phyloP scores from a whole-genome alignment of 2,888 invertebrate species.

The Tetrapedia diversipes region DNA sequence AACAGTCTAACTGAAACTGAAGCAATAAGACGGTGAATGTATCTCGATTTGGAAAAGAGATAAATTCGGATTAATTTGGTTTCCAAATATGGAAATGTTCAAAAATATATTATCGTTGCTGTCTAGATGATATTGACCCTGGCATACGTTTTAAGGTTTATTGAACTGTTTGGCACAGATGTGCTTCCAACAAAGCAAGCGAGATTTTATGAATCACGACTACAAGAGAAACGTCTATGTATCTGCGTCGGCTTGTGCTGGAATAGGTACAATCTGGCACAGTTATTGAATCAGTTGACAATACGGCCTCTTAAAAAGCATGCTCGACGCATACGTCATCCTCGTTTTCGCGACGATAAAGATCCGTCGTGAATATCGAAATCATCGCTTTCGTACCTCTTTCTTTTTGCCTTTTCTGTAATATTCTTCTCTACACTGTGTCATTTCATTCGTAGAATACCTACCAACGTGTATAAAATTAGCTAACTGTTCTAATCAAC shows the following conservation, averaged over 20 bases:
- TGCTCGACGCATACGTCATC: conserved; percentile 1
- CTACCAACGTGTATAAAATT: too few relatives aligned
- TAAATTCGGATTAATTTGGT: too few relatives aligned
- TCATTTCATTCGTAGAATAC: too few relatives aligned
- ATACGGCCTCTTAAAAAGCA: conserved; percentile 21
- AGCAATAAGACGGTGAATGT: too few relatives aligned
- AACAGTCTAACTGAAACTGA: too few relatives aligned
- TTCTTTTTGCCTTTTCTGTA: too few relatives aligned
- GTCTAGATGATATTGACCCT: neutral
- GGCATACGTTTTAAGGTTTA: neutral
- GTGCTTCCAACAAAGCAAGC: too few relatives aligned
- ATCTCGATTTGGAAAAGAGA: too few relatives aligned
- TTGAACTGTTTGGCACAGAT: neutral
- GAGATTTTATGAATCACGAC: conserved; percentile 25
- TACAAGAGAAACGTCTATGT: neutral
- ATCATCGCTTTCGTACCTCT: neutral
- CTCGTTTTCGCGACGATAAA: conserved; percentile 37
- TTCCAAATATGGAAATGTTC: too few relatives aligned
- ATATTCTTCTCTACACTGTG: too few relatives aligned
- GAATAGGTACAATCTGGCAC: conserved; percentile 12
- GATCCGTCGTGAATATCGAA: conserved; percentile 32
- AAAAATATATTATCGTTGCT: too few relatives aligned
- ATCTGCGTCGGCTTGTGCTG: neutral
- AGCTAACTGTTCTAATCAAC: too few relatives aligned
- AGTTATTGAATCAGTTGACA: neutral